Base-by-base conservation (phyloP, 2,888 invertebrate species). In the Isotomurus palustris region DNA sequence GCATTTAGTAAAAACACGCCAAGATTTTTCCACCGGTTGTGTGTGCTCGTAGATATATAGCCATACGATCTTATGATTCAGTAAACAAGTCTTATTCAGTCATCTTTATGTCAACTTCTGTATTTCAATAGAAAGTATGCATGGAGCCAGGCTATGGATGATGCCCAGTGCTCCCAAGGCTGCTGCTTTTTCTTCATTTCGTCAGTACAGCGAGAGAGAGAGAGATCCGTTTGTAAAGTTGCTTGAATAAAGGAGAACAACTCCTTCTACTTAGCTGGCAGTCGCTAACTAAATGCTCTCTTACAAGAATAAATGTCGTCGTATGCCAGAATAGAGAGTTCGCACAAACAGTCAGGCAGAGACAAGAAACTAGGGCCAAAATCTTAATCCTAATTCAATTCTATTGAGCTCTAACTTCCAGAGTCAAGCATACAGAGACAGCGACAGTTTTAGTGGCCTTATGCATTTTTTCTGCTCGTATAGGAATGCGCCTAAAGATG, bases 371-470 rank as follows among this genome's bases (percentile, higher is more conserved):
- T 50, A 19, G 48, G 44, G 56, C 56, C 56, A 56, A 56, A 52
- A 57, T 57, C 52, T 57, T 57, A 52, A 57, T 52, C 52, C 57
- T 52, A 57, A 57, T 52, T 57, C 57, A 47, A 52, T 57, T 57
- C 57, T 41, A 50, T 29, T 43, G 54, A 47, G 29, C 48, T 50
- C 6, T 44, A 44, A 10, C 22, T 12, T 14, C 19, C 22, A 28
- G 25, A 27, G 44, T n/a, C 47, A n/a, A 14, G 38, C 22, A 19
- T 12, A 22, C 6, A 22, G 14, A 22, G 43, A 22, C 14, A 10
- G 32, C 14, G 32, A 14, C 32, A 32, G 32, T 32, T 8, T 14
- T 32, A 14, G 8, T 32, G 8, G 8, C 32, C 32, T 32, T 32
- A 32, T 10, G 14, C 32, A 8, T 10, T 32, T 32, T 32, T 32